A percentile compares a stretch with the other conserved stretches of the same genome.
These are phyloP conservation scores for Scartelaos histophorus DNA, from an alignment of 2,113 vertebrate genomes.

Conservation along the genomic window DNA sequence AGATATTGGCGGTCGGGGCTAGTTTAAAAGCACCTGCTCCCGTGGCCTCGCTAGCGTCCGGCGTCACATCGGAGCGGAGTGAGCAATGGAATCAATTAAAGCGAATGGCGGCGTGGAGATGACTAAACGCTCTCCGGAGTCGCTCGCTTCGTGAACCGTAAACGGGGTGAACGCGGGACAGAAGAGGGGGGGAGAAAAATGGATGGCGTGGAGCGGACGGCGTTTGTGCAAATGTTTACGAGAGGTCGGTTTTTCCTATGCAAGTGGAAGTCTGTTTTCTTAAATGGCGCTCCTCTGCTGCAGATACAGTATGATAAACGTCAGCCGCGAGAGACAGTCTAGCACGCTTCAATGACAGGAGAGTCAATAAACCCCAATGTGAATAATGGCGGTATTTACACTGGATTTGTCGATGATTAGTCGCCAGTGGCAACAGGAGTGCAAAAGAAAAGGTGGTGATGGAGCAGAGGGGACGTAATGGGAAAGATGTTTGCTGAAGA, in stretches of 20 bases:
- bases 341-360: background rate
- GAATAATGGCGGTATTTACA: constrained; percentile 4
- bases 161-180: constrained; percentile 17
- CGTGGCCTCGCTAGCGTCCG: constrained; percentile 45
- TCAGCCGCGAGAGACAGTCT: background rate
- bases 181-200: constrained; percentile 1
- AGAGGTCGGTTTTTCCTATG: background rate
- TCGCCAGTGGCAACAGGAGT: constrained; percentile 1
- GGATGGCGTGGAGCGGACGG: constrained; percentile 4
- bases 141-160: constrained; percentile 36
- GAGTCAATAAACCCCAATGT: background rate
- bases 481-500: background rate
- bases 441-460: background rate
- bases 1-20: constrained; percentile 57
- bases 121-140: constrained; percentile 40
- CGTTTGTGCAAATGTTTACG: constrained; percentile 3
- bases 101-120: constrained; percentile 42
- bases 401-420: constrained; percentile 3
- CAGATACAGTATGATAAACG: background rate
- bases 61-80: constrained; percentile 18
- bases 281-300: background rate
- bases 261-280: background rate
- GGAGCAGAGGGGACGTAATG: background rate
- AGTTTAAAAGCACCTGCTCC: constrained; percentile 50
- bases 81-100: constrained; percentile 61